Percentiles rank a stretch among this genome's conserved stretches.
Evolutionary conservation across 2,797 vertebrate species (phyloP).

Genomic region (Chaunax sp.): DNA sequence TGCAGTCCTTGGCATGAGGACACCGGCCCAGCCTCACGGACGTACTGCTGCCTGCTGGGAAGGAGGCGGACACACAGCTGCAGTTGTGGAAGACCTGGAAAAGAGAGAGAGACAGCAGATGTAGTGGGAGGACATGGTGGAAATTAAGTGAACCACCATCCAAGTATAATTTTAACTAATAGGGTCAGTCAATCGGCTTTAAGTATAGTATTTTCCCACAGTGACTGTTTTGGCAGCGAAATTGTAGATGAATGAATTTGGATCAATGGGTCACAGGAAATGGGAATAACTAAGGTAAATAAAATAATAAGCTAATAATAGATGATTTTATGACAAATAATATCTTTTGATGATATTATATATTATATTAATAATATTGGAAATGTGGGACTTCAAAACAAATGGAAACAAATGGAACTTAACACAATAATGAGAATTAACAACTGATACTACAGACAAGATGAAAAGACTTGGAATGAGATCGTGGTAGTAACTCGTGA

Average conservation of each 20-base stretch:
- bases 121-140: no score
- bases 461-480: not conserved
- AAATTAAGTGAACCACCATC: not conserved
- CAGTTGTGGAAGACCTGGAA: constrained; percentile 92
- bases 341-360: no score
- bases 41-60: constrained; percentile 79
- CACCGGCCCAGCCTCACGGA: constrained; percentile 90
- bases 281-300: not conserved
- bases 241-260: not conserved
- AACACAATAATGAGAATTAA: not conserved
- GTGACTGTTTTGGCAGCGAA: not conserved
- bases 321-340: no score
- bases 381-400: no score
- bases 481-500: no score
- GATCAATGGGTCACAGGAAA: not conserved
- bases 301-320: no score
- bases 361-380: no score
- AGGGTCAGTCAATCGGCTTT: no score
- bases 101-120: constrained; percentile 18
- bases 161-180: not conserved
- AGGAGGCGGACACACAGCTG: constrained; percentile 85
- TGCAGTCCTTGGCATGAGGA: constrained; percentile 81
- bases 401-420: not conserved
- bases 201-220: not conserved
- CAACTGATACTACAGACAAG: not conserved